Evolutionary conservation across 2,888 invertebrate genomes (phyloP), one percentile per base, ranked within the genome.

Genomic region (Cephus sareptanus): DNA sequence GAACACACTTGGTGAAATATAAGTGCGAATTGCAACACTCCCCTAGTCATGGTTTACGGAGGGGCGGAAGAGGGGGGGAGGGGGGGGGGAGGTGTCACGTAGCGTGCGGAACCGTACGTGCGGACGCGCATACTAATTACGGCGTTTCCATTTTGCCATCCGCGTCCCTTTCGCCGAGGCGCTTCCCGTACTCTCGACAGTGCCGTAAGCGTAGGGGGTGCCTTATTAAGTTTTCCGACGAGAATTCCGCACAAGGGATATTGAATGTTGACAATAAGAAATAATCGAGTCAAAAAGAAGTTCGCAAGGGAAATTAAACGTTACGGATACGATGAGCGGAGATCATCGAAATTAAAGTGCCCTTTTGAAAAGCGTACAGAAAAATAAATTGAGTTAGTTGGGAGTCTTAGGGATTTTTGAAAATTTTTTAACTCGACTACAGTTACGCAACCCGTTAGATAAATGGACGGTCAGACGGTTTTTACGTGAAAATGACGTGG

Each of bases 1-100:
- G 23, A 56, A 71, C 71, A 93, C 93, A 94, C 94, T 94, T 93
- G 93, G 93, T 93, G 92, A 33, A 93, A 94, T 93, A 93, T 94
- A 94, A 94, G 94, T 94, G 94, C 93, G 93, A 94, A 94, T 94
- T 93, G 94, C 94, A 93, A 94, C 94, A 93, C 94, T 94, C 93
- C 93, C 92, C 92, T 92, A 92, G 56, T 23, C 92, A 92, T 92
- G 91, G 86, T 76, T 75, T 76, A 79, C 75, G 70, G 79, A 82
- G 84, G 73, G 12, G 12, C 81, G 82, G 80, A 78, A 79, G 73
- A 75, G 77, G 80, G 81, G 80, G 79, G 81, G 73, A 75, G 77
- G 80, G 81, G 80, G 79, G 81, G 84, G 77, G 79, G 35, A 79
- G 79, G 88, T 87, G 87, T 87, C 84, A 83, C 85, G 88, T 87